phyloP scores from a whole-genome alignment of 2,888 invertebrate genomes.

The Synergus umbraculus region DNA sequence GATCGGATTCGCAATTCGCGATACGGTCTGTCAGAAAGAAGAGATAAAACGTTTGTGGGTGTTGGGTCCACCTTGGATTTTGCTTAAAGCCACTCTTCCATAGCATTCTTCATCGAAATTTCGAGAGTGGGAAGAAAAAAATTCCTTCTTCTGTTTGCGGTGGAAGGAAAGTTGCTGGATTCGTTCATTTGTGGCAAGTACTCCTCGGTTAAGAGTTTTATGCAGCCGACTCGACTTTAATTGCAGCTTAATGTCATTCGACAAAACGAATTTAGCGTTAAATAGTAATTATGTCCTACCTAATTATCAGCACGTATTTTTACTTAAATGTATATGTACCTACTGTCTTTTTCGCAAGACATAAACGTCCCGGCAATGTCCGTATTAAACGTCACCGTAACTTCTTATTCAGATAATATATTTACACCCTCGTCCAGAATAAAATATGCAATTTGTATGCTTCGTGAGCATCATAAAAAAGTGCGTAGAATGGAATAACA shows the following conservation, averaged over 20 bases:
- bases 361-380: constrained; percentile 21
- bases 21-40: not conserved
- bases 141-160: not conserved
- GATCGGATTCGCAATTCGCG: not conserved
- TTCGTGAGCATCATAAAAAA: constrained; percentile 9
- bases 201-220: not conserved
- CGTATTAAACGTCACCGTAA: constrained; percentile 9
- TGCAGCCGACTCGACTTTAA: not conserved
- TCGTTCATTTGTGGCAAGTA: not conserved
- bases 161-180: constrained; percentile 6
- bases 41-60: not conserved
- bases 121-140: not conserved
- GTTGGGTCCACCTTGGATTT: constrained; percentile 1
- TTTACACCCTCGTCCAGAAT: not conserved
- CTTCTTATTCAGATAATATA: constrained; percentile 14
- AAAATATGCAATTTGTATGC: constrained; percentile 1
- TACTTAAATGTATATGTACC: not conserved
- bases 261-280: constrained; percentile 8
- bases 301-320: constrained; percentile 18
- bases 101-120: not conserved
- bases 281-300: constrained; percentile 19
- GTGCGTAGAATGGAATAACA: not conserved
- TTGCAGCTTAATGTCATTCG: not conserved
- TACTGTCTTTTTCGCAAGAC: constrained; percentile 1
- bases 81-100: not conserved